Base-by-base conservation (phyloP, 2,113 vertebrate species). In the Embiotoca jacksoni region DNA sequence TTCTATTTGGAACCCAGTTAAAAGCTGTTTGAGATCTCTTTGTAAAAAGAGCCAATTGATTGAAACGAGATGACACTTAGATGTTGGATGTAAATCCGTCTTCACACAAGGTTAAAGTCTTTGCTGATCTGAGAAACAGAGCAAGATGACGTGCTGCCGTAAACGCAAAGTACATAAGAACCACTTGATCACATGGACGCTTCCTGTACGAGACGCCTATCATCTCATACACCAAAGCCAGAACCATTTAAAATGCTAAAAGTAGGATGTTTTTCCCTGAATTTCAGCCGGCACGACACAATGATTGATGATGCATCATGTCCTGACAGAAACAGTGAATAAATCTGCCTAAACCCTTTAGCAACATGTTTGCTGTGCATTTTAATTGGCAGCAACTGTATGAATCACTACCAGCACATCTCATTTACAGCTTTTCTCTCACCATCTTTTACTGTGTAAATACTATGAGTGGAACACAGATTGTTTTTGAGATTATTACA, bases 11-110 rank as follows among this genome's bases (percentile, higher is more conserved):
- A 89, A 91, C 41, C 82, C 41, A 54, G 80, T 91, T 92, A 89
- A 90, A 86, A 89, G 89, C 85, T 77, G 78, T 76, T 75, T 64
- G 56, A 73, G 75, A 82, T 78, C 70, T 63, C 72, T 61, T 55
- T 55, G 89, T 88, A 85, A 91, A 90, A 85, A 82, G 81, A 89
- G 78, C 67, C 80, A 76, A 91, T 92, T 92, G 91, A 92, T 92
- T 89, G 88, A 90, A 90, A 93, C 0, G 72, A 59, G 89, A 87
- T 81, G 75, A 86, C 72, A 86, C 84, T 87, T 85, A 32, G 77
- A 65, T 72, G 85, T 47, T 74, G 75, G 49, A 79, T 74, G 82
- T 37, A 58, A 72, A 83, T 83, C 57, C 32, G 73, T 86, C 76
- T 76, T 53, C 32, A 78, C 72, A 63, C 86, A 91, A 91, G 89